A percentile compares a stretch with the other conserved stretches of the same genome.
phyloP scores from a whole-genome alignment of 2,797 vertebrate species.

The Pogoniulus pusillus region DNA sequence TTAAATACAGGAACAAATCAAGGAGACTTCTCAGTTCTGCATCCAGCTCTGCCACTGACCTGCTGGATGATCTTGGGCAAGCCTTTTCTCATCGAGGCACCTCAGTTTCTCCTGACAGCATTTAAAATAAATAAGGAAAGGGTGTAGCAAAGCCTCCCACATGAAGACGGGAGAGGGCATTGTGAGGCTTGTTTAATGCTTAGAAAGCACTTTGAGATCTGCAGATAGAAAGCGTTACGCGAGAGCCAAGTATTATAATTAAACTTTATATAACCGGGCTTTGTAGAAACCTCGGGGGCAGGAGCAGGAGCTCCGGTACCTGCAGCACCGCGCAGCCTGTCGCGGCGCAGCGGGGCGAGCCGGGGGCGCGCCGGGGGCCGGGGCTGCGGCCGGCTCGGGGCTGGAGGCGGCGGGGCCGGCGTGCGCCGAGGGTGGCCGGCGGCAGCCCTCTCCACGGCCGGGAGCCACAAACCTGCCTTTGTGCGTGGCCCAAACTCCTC shows the following conservation, averaged over 20 bases:
- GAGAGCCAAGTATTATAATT: conserved; percentile 59
- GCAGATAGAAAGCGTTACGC: conserved; percentile 45
- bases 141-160: conserved; percentile 56
- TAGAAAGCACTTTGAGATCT: conserved; percentile 61
- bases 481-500: too few relatives aligned
- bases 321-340: not conserved
- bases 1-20: not conserved
- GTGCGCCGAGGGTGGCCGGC: too few relatives aligned
- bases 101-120: conserved; percentile 35
- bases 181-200: conserved; percentile 62
- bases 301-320: not conserved
- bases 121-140: conserved; percentile 53
- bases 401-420: too few relatives aligned
- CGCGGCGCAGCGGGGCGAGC: not conserved
- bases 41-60: conserved; percentile 17
- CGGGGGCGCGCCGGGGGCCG: not conserved
- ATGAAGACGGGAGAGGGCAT: conserved; percentile 40
- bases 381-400: not conserved
- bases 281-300: conserved; percentile 17
- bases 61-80: not conserved
- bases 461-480: too few relatives aligned
- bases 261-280: conserved; percentile 63
- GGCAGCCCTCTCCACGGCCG: too few relatives aligned
- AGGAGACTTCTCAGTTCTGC: not conserved
- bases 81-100: not conserved